Evolutionary conservation across 2,797 vertebrate species (phyloP).

Genomic region (Hoplostethus atlanticus): DNA sequence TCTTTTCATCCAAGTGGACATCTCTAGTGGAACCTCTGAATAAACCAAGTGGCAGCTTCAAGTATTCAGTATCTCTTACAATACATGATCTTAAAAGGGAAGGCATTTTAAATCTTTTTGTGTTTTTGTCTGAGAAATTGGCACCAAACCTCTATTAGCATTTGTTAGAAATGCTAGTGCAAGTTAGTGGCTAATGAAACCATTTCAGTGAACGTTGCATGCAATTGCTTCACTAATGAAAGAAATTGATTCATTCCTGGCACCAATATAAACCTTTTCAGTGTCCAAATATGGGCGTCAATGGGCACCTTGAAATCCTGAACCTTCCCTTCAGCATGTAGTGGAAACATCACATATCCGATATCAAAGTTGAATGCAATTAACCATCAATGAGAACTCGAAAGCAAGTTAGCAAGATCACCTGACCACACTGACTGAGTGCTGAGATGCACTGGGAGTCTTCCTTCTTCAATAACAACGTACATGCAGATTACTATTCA

Average conservation of each 20-base stretch:
- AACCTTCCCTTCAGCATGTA: conserved; percentile 7
- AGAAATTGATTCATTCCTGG: background rate
- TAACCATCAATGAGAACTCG: background rate
- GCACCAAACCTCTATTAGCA: too few relatives aligned
- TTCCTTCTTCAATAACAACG: conserved; percentile 19
- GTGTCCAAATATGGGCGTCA: background rate
- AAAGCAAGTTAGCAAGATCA: background rate
- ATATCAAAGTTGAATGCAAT: background rate
- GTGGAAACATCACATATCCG: background rate
- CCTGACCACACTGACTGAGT: background rate
- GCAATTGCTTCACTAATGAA: background rate
- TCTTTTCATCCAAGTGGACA: conserved; percentile 6
- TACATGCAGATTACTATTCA: conserved; percentile 15
- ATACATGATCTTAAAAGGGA: conserved; percentile 16
- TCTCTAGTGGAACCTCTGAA: background rate
- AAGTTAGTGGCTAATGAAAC: too few relatives aligned
- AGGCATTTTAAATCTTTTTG: conserved; percentile 22
- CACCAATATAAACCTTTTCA: conserved; percentile 11
- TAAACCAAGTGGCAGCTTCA: conserved; percentile 15
- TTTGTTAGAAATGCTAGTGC: too few relatives aligned
- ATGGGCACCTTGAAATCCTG: conserved; percentile 8
- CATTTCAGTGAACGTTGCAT: too few relatives aligned
- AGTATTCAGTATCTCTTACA: conserved; percentile 4
- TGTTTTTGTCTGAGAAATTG: conserved; percentile 5
- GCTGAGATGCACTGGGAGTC: background rate